Evolutionary conservation across 2,113 vertebrate genomes (phyloP).

Genomic region (Bambusicola thoracicus): DNA sequence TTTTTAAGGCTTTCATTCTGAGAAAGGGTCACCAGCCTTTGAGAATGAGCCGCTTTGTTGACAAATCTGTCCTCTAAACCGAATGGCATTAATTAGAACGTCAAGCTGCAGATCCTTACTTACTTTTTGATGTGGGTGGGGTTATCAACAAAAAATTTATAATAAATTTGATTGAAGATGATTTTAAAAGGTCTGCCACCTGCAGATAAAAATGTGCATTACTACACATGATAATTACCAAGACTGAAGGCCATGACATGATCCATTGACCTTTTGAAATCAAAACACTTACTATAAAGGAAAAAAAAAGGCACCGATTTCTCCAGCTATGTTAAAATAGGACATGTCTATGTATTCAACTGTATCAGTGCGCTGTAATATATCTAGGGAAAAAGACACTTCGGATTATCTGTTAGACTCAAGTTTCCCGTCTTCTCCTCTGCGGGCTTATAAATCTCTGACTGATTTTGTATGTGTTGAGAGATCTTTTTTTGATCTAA

Average conservation of each 20-base stretch:
- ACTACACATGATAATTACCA: constrained; percentile 66
- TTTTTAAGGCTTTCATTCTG: constrained; percentile 64
- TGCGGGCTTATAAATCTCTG: neutral
- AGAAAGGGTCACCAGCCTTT: constrained; percentile 68
- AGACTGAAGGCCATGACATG: constrained; percentile 47
- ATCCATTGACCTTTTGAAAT: constrained; percentile 71
- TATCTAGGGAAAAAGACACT: neutral
- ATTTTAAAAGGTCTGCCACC: constrained; percentile 76
- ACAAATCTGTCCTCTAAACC: constrained; percentile 71
- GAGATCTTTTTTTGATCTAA: constrained; percentile 29
- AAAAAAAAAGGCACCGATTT: neutral
- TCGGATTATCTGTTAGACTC: neutral
- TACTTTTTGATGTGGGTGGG: constrained; percentile 64
- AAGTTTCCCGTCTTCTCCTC: neutral
- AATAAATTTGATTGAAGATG: constrained; percentile 70
- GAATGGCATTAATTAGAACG: constrained; percentile 70
- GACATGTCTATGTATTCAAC: neutral
- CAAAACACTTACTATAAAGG: constrained; percentile 44
- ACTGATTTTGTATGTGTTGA: constrained; percentile 9
- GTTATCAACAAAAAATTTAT: constrained; percentile 50
- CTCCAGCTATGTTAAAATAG: neutral
- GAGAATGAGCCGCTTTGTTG: constrained; percentile 69
- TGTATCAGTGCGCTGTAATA: neutral
- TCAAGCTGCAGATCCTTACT: constrained; percentile 36
- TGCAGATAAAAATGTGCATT: constrained; percentile 76